A percentile compares a stretch with the other conserved stretches of the same genome.
Conservation (phyloP, 1,140 invertebrate species). For the Drosophila leontia region DNA sequence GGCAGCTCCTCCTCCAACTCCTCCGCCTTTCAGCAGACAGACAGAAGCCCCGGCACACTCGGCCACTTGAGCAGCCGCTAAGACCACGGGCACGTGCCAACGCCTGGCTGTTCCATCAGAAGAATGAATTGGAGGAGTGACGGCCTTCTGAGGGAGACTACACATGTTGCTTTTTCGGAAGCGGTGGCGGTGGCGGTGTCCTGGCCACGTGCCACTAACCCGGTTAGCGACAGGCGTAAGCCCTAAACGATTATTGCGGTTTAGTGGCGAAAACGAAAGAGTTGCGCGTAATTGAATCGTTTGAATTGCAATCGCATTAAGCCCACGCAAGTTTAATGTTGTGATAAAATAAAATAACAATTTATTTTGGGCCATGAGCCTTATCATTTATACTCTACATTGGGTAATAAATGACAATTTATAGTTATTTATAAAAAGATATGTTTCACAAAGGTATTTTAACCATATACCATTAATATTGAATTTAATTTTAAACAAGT, state of each 20-base stretch:
- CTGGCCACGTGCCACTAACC: constrained; percentile 73
- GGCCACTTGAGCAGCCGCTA: constrained; percentile 66
- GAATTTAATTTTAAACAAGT: no score
- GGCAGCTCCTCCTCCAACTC: background rate
- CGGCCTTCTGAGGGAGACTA: constrained; percentile 17
- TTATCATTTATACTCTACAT: constrained; percentile 3
- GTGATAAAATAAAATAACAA: constrained; percentile 28
- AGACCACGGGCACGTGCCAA: constrained; percentile 51
- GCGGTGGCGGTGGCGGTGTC: constrained; percentile 25
- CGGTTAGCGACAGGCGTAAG: constrained; percentile 76
- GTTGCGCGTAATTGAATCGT: constrained; percentile 63
- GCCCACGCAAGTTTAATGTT: constrained; percentile 55
- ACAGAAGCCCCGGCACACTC: constrained; percentile 41
- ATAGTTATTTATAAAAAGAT: background rate
- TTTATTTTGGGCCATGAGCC: background rate
- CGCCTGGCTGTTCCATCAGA: constrained; percentile 28
- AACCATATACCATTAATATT: no score
- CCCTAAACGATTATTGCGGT: constrained; percentile 70
- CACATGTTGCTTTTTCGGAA: constrained; percentile 69
- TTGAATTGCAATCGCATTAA: constrained; percentile 47
- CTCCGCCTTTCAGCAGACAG: background rate
- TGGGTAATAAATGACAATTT: background rate
- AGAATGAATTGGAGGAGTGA: constrained; percentile 12
- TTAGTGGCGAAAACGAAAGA: constrained; percentile 61
- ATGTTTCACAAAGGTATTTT: background rate